Base-by-base conservation (phyloP, 2,797 vertebrate genomes). In the Chelon auratus region DNA sequence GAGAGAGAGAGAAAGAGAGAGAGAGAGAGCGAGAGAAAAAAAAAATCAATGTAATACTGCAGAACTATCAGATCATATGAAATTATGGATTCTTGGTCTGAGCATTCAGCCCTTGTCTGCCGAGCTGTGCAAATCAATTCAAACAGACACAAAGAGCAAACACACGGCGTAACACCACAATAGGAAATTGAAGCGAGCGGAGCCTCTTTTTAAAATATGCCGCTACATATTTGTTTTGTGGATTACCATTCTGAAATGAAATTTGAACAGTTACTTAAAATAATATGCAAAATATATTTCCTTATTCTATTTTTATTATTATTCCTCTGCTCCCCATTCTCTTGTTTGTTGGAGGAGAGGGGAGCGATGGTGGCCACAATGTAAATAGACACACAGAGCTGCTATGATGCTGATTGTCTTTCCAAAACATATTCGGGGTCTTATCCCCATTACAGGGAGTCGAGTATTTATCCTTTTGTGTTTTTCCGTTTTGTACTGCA, bases 101-200 rank as follows among this genome's bases (percentile, higher is more conserved):
- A 94, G 94, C 94, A 94, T 96, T 97, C 95, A 95, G 93, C 94
- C 94, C 88, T 95, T 95, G 94, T 96, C 94, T 93, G 94, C 94
- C 92, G 93, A 96, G 93, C 94, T 95, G 95, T 95, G 95, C 95
- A 96, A 96, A 96, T 96, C 95, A 96, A 96, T 95, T 96, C 95
- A 94, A 96, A 96, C 95, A 96, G 95, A 96, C 95, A 95, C 95
- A 95, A 95, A 92, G 83, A 95, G 94, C 94, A 96, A 95, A 96
- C 95, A 95, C 94, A 93, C 91, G 84, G 75, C 82, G 83, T 68
- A 89, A 91, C 91, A 86, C 92, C 93, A 94, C 93, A 95, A 95
- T 94, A 94, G 94, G 94, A 95, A 95, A 95, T 94, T 94, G 94
- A 95, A 93, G 92, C 88, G 86, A 93, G 91, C 90, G 80, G 87